Base-by-base conservation (phyloP, 2,888 invertebrate species). In the Dryocosmus kuriphilus region DNA sequence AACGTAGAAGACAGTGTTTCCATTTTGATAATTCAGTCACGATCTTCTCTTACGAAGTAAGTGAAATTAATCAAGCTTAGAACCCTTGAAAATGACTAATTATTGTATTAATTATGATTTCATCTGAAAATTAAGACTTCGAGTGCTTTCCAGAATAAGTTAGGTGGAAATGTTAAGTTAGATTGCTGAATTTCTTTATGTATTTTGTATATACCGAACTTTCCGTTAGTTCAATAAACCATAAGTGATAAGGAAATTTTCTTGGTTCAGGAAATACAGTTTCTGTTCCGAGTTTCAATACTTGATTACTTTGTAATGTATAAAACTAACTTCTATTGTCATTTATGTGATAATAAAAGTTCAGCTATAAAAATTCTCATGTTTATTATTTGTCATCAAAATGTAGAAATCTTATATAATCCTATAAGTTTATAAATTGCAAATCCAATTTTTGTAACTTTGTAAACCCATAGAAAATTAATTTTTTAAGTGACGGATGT, bases 291-390 rank as follows among this genome's bases (percentile, higher is more conserved):
- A 51, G 30, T 27, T 67, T 67, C 24, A 27, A 24, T 22, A 35
- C 11, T 67, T 5, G 16, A 41, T 19, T 19, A 24, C 8, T 71
- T 71, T 30, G 32, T 30, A 41, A 51, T 71, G 30, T 71, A 51
- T 22, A 71, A 51, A 71, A 71, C 9, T 51, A 74, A 79, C 76
- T 74, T 83, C 81, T 83, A 79, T 80, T 80, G 75, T 83, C 80
- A 77, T 83, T 76, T 79, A 80, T 83, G 80, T 83, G 83, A 82
- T 83, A 84, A 83, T 84, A 82, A 83, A 84, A 75, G 80, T 78
- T 80, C 76, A 77, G 41, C 38, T 14, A 41, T 61, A 61, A 73
- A 76, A 81, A 32, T 63, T 61, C 22, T 57, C 5, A 14, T 11
- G 24, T 22, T 57, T 6, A 24, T 27, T 57, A 11, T 57, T 57